phyloP scores from a whole-genome alignment of 2,797 vertebrate genomes.

The Enteromius fasciolatus region DNA sequence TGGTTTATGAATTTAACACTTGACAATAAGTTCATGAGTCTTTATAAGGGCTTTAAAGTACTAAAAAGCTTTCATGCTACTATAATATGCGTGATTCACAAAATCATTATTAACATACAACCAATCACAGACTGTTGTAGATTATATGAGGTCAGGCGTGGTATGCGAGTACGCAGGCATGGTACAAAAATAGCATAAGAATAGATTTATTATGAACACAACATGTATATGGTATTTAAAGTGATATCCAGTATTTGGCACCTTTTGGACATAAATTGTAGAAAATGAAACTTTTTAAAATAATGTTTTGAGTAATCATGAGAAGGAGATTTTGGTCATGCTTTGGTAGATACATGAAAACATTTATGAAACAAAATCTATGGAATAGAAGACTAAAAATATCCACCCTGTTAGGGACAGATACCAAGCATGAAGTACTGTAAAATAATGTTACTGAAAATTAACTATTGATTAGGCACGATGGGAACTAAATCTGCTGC shows the following conservation, averaged over 20 bases:
- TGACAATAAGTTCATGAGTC: not conserved
- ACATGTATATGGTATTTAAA: not conserved
- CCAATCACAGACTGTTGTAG: not conserved
- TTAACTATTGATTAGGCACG: not conserved
- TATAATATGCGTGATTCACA: not conserved
- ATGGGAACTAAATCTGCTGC: not conserved
- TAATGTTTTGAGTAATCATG: not conserved
- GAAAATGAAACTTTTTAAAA: not conserved
- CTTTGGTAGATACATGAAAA: not conserved
- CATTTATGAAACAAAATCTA: not conserved
- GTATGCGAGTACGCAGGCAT: not conserved
- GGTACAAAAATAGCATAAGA: not conserved
- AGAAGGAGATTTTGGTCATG: not conserved
- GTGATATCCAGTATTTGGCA: not conserved
- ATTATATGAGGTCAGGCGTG: not conserved
- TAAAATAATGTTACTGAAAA: not conserved
- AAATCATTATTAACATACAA: not conserved
- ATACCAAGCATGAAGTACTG: not conserved
- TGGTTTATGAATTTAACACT: not conserved
- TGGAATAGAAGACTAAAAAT: not conserved
- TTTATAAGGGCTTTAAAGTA: not conserved
- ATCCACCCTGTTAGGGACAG: not conserved
- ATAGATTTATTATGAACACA: not conserved
- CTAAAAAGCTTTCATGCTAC: not conserved
- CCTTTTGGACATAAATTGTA: not conserved